phyloP scores from a whole-genome alignment of 2,113 vertebrate genomes.

The Sebastes fasciatus region DNA sequence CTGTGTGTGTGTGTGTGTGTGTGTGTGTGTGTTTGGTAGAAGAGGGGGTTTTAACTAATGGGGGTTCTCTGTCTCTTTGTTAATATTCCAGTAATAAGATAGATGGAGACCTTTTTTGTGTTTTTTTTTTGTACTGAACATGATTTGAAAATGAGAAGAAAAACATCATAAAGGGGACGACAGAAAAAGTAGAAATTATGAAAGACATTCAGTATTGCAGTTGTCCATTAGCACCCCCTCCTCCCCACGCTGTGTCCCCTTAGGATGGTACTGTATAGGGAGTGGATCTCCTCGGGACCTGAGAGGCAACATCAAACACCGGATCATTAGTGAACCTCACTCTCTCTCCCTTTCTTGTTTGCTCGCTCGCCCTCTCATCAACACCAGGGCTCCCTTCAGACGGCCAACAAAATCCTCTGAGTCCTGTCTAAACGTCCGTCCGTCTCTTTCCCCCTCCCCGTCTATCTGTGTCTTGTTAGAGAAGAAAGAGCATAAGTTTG shows the following conservation, averaged over 20 bases:
- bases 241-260: slow-evolving; percentile 42
- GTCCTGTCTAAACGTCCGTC: slow-evolving; percentile 31
- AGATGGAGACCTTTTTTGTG: slow-evolving; percentile 42
- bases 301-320: slow-evolving; percentile 75
- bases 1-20: slow-evolving; percentile 29
- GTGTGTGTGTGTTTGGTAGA: slow-evolving; percentile 48
- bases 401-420: slow-evolving; percentile 54
- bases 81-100: slow-evolving; percentile 62
- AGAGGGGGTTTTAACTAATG: slow-evolving; percentile 55
- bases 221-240: slow-evolving; percentile 50
- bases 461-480: slow-evolving; percentile 45
- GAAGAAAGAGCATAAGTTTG: slow-evolving; percentile 46
- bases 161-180: slow-evolving; percentile 32
- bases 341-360: slow-evolving; percentile 34
- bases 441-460: neutral
- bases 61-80: slow-evolving; percentile 51
- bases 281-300: slow-evolving; percentile 74
- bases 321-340: slow-evolving; percentile 75
- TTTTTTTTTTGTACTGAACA: slow-evolving; percentile 3
- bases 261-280: slow-evolving; percentile 37
- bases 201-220: slow-evolving; percentile 30
- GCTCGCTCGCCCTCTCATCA: slow-evolving; percentile 50
- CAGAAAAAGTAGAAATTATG: slow-evolving; percentile 36
- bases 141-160: slow-evolving; percentile 50
- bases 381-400: slow-evolving; percentile 50